Base-by-base conservation (phyloP, 2,113 vertebrate species). In the Ailuropoda melanoleuca region DNA sequence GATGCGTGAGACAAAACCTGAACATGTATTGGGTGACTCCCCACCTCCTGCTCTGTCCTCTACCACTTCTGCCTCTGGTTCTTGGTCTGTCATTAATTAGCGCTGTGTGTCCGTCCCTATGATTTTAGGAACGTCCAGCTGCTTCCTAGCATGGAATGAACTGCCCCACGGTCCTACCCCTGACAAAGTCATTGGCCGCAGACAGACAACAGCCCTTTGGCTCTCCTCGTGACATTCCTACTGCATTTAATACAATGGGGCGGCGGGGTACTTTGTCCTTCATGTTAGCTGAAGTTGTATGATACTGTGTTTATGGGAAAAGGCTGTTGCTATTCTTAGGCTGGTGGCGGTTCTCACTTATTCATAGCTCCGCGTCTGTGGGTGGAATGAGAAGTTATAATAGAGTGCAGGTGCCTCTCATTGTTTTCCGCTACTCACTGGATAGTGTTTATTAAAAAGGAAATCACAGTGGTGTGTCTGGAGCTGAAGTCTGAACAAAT, bases 401-500 rank as follows among this genome's bases (percentile, higher is more conserved):
- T 98, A 85, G 98, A 93, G 97, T 97, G 97, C 98, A 98, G 98
- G 98, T 98, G 98, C 93, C 96, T 98, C 96, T 97, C 92, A 53
- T 62, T 98, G 97, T 97, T 98, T 98, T 96, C 97, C 93, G 93
- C 97, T 94, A 66, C 97, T 98, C 86, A 24, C 96, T 98, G 97
- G 98, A 98, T 96, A 94, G 93, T 98, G 96, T 98, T 98, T 98
- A 96, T 97, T 98, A 98, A 97, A 97, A 98, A 98, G 96, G 98
- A 98, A 99, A 98, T 98, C 97, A 96, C 96, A 96, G 97, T 97
- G 98, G 95, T 98, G 93, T 98, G 96, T 98, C 90, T 97, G 85
- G 92, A 97, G 94, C 80, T 96, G 95, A 97, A 97, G 88, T 97
- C 93, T 97, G 97, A 11, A 34, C 97, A 97, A 97, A 94, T 95